These are phyloP conservation scores for Nothura maculosa DNA, from an alignment of 2,797 vertebrate genomes.

Conservation along the genomic window DNA sequence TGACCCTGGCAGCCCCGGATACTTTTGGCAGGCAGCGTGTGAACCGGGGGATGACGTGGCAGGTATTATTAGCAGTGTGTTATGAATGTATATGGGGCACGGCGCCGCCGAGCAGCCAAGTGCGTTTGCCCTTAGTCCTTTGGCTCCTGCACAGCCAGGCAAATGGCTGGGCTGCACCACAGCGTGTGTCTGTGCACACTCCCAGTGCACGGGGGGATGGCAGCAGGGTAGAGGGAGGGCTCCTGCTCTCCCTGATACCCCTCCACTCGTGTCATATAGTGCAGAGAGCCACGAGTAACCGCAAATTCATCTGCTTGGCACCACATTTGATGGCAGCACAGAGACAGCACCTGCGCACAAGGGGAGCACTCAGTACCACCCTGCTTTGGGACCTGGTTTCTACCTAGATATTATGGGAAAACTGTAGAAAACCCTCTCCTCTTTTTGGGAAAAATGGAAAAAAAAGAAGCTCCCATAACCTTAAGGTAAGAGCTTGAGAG, in stretches of 20 bases:
- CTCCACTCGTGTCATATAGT: too few relatives aligned
- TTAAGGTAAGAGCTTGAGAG: neutral
- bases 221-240: neutral
- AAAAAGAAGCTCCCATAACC: neutral
- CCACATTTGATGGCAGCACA: neutral
- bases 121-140: neutral
- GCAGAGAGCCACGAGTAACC: neutral
- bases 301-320: neutral
- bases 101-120: neutral
- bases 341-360: neutral
- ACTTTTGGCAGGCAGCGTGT: neutral
- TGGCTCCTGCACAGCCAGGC: neutral
- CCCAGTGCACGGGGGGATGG: neutral
- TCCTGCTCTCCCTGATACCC: neutral
- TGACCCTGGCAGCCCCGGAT: neutral
- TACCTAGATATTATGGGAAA: neutral
- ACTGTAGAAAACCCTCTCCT: neutral
- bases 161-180: neutral
- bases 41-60: neutral
- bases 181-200: neutral
- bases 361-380: neutral
- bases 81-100: neutral
- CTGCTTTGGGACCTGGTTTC: neutral
- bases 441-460: neutral
- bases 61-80: slow-evolving; percentile 1